phyloP scores from a whole-genome alignment of 2,113 vertebrate species.

The Scophthalmus maximus region DNA sequence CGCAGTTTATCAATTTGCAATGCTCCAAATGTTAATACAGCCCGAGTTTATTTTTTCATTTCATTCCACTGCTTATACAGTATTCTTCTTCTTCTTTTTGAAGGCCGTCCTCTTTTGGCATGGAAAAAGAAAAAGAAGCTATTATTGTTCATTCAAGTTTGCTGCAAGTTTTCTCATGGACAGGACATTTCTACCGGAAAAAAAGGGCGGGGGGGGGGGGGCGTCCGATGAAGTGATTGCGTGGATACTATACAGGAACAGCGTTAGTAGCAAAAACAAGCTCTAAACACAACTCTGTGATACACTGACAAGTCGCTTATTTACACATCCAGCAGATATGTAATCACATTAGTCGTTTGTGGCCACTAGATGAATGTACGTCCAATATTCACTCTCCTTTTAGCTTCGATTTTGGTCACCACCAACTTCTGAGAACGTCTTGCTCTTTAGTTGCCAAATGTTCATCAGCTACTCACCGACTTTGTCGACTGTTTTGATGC shows the following conservation, averaged over 20 bases:
- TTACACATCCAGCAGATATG: neutral
- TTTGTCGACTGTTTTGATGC: too few species aligned
- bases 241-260: constrained; percentile 1
- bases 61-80: constrained; percentile 1
- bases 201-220: too few species aligned
- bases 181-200: neutral
- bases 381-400: too few species aligned
- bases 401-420: too few species aligned
- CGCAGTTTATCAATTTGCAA: constrained; percentile 51
- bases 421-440: too few species aligned
- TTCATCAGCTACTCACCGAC: too few species aligned
- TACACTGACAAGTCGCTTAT: neutral
- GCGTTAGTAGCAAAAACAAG: neutral
- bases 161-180: neutral
- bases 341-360: too few species aligned
- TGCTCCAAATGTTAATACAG: constrained; percentile 25
- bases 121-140: constrained; percentile 2
- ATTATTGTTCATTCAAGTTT: constrained; percentile 6
- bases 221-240: neutral
- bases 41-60: neutral
- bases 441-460: too few species aligned
- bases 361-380: too few species aligned
- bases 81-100: constrained; percentile 7
- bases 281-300: neutral
- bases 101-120: constrained; percentile 1